Percentiles rank a stretch among this genome's conserved stretches.
phyloP scores from a whole-genome alignment of 2,797 vertebrate genomes.

The Orestias chungarensis region DNA sequence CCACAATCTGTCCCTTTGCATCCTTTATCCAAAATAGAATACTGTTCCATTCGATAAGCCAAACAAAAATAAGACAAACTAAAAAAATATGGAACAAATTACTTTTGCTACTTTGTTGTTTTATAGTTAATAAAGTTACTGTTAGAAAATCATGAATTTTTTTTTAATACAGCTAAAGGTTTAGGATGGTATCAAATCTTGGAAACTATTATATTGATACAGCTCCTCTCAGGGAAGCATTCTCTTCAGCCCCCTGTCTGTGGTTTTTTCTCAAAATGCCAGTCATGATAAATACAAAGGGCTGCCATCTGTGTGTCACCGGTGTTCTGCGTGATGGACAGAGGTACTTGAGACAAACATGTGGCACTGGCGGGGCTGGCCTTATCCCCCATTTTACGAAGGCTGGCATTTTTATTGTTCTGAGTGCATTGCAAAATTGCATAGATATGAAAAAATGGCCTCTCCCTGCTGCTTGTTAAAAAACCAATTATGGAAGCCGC shows the following conservation, averaged over 20 bases:
- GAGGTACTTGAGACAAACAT: slow-evolving; percentile 71
- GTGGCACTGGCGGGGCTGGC: slow-evolving; percentile 61
- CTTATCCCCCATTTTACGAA: slow-evolving; percentile 73
- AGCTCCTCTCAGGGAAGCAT: slow-evolving; percentile 45
- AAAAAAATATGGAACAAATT: slow-evolving; percentile 71
- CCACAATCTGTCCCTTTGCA: slow-evolving; percentile 35
- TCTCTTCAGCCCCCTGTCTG: slow-evolving; percentile 51
- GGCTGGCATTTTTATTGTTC: slow-evolving; percentile 80
- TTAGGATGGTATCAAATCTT: slow-evolving; percentile 41
- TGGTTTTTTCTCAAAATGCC: slow-evolving; percentile 65
- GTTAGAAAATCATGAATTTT: slow-evolving; percentile 42
- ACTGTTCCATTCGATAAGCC: slow-evolving; percentile 55
- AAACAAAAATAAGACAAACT: slow-evolving; percentile 63
- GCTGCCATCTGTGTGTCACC: slow-evolving; percentile 73
- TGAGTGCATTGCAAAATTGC: slow-evolving; percentile 77
- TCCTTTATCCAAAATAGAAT: slow-evolving; percentile 66
- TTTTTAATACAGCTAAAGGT: slow-evolving; percentile 44
- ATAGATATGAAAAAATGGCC: slow-evolving; percentile 78
- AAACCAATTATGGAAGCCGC: slow-evolving; percentile 81
- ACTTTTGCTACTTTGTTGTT: slow-evolving; percentile 57
- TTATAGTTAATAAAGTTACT: slow-evolving; percentile 62
- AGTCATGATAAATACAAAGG: slow-evolving; percentile 76
- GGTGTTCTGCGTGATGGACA: slow-evolving; percentile 71
- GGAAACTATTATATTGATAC: slow-evolving; percentile 43
- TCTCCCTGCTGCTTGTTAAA: slow-evolving; percentile 80